These are phyloP conservation scores for Drosophila sordidula DNA, from an alignment of 2,888 invertebrate species.

Conservation along the genomic window DNA sequence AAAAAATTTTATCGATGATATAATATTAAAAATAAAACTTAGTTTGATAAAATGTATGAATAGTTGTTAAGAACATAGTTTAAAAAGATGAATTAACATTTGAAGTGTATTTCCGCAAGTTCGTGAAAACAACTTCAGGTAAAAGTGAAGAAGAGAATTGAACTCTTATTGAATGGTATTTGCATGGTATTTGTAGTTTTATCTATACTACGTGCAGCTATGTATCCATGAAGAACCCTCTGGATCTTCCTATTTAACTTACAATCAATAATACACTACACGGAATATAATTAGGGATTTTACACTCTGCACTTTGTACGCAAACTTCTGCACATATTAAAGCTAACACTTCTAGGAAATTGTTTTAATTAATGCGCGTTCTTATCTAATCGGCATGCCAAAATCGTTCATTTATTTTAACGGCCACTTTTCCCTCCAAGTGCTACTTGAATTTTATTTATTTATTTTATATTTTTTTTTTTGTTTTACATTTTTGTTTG, in stretches of 20 bases:
- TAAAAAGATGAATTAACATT: not conserved
- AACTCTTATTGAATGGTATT: no score
- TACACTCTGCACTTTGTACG: not conserved
- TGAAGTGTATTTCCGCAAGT: no score
- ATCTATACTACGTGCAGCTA: no score
- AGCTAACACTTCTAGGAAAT: constrained; percentile 8
- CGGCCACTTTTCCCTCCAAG: constrained; percentile 46
- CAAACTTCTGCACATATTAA: constrained; percentile 7
- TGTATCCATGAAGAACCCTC: no score
- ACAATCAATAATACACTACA: not conserved
- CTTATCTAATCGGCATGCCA: constrained; percentile 44
- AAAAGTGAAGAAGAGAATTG: no score
- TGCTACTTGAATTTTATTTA: constrained; percentile 44
- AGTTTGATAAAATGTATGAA: no score
- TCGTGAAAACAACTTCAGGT: no score
- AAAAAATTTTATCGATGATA: no score
- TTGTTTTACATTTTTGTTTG: not conserved
- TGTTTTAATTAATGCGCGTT: constrained; percentile 26
- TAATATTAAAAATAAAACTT: no score
- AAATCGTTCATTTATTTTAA: constrained; percentile 45
- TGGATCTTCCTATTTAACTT: not conserved
- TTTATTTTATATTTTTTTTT: not conserved
- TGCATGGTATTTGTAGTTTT: no score
- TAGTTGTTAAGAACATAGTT: not conserved
- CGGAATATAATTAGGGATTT: constrained; percentile 1